These are phyloP conservation scores for Tuta absoluta DNA, from an alignment of 2,888 invertebrate genomes.

Conservation along the genomic window DNA sequence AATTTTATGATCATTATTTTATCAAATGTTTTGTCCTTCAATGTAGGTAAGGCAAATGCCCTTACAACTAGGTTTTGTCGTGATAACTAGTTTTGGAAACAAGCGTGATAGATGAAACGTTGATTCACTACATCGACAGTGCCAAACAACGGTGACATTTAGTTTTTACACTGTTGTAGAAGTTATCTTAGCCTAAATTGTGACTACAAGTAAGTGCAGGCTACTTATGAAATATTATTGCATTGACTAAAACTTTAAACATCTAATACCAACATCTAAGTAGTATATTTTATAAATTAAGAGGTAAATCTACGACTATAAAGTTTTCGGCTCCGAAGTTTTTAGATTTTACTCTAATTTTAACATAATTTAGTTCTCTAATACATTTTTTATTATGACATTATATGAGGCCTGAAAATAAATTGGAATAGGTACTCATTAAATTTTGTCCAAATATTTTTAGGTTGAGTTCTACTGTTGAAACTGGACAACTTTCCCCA, in stretches of 20 bases:
- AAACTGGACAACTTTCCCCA: too few relatives aligned
- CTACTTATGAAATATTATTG: slow-evolving; percentile 79
- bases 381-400: slow-evolving; percentile 6
- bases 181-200: slow-evolving; percentile 39
- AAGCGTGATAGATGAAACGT: slow-evolving; percentile 2
- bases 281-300: slow-evolving; percentile 40
- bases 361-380: slow-evolving; percentile 13
- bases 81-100: not conserved
- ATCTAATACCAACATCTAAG: slow-evolving; percentile 65
- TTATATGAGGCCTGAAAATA: slow-evolving; percentile 8
- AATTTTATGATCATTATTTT: not conserved
- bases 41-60: slow-evolving; percentile 38
- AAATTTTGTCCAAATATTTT: too few relatives aligned
- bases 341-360: slow-evolving; percentile 10
- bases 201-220: slow-evolving; percentile 66
- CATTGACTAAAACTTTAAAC: slow-evolving; percentile 67
- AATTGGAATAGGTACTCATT: not conserved
- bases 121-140: not conserved
- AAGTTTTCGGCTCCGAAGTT: slow-evolving; percentile 25
- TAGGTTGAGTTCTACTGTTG: too few relatives aligned
- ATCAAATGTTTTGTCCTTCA: slow-evolving; percentile 38
- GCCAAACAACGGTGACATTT: slow-evolving; percentile 4
- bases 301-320: slow-evolving; percentile 47
- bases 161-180: slow-evolving; percentile 37
- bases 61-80: slow-evolving; percentile 31